Evolutionary conservation across 2,888 invertebrate species (phyloP).

Genomic region (Shargacucullia verbasci): DNA sequence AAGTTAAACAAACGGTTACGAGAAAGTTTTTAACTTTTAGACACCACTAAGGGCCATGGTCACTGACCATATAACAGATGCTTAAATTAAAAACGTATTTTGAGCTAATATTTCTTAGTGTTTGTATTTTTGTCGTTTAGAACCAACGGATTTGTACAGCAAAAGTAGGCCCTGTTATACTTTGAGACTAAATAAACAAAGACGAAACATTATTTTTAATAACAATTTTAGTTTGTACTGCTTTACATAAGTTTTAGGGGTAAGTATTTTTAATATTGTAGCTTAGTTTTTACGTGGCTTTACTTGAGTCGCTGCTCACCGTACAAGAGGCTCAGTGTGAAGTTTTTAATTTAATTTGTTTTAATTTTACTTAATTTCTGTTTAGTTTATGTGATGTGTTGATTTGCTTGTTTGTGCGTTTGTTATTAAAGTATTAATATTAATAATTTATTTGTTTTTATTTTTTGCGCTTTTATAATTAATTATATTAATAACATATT

Average conservation of each 20-base stretch:
- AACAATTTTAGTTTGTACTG: conserved; percentile 55
- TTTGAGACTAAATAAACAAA: neutral
- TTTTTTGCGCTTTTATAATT: neutral
- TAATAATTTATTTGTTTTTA: conserved; percentile 15
- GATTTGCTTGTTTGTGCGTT: conserved; percentile 37
- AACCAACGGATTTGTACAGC: too few relatives aligned
- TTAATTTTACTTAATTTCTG: conserved; percentile 42
- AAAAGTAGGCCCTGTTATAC: too few relatives aligned
- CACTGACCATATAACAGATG: too few relatives aligned
- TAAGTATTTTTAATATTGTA: conserved; percentile 66
- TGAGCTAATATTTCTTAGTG: too few relatives aligned
- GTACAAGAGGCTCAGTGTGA: neutral
- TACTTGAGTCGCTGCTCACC: neutral
- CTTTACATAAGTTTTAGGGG: conserved; percentile 75
- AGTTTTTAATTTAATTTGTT: conserved; percentile 39
- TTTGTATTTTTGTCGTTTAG: too few relatives aligned
- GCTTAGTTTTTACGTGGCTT: conserved; percentile 18
- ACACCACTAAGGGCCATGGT: too few relatives aligned
- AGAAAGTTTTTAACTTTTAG: too few relatives aligned
- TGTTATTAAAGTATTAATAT: conserved; percentile 44
- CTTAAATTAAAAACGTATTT: too few relatives aligned
- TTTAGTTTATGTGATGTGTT: conserved; percentile 42
- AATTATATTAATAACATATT: too few relatives aligned
- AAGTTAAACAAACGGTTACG: too few relatives aligned
- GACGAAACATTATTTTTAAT: conserved; percentile 38